Conservation (phyloP, 2,888 invertebrate genomes). For the Dusona sp. region DNA sequence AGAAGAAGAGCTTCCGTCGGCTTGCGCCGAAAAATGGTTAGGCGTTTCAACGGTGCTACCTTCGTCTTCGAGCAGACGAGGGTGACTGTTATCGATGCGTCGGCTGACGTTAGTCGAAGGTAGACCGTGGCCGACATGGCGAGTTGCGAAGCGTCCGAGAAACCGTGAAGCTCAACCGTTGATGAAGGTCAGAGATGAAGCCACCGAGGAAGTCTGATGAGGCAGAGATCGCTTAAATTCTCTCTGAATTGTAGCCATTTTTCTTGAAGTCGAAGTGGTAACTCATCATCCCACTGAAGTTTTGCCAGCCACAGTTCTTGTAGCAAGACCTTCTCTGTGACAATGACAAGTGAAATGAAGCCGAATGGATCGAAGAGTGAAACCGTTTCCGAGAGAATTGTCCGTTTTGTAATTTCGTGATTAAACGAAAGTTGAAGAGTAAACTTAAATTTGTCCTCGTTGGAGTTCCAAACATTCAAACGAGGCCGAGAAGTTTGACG, state of each 20-base stretch:
- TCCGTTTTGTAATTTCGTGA: background rate
- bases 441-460: background rate
- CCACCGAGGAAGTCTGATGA: no score
- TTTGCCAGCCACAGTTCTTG: constrained; percentile 17
- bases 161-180: constrained; percentile 63
- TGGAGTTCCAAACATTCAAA: background rate
- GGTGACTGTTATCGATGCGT: constrained; percentile 1
- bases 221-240: background rate
- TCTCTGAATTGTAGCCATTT: background rate
- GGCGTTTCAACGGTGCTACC: constrained; percentile 65
- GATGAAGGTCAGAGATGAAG: no score
- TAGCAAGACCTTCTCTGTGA: constrained; percentile 14
- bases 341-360: constrained; percentile 11
- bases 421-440: background rate
- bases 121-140: constrained; percentile 70
- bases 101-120: no score
- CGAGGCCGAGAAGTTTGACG: no score
- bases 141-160: constrained; percentile 70
- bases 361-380: constrained; percentile 24
- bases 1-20: constrained; percentile 68
- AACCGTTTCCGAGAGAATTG: constrained; percentile 19
- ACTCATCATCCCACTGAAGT: no score
- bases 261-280: background rate
- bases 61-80: background rate
- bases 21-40: constrained; percentile 71